Conservation (phyloP, 2,888 invertebrate genomes). For the Neuroscelio doddi region DNA sequence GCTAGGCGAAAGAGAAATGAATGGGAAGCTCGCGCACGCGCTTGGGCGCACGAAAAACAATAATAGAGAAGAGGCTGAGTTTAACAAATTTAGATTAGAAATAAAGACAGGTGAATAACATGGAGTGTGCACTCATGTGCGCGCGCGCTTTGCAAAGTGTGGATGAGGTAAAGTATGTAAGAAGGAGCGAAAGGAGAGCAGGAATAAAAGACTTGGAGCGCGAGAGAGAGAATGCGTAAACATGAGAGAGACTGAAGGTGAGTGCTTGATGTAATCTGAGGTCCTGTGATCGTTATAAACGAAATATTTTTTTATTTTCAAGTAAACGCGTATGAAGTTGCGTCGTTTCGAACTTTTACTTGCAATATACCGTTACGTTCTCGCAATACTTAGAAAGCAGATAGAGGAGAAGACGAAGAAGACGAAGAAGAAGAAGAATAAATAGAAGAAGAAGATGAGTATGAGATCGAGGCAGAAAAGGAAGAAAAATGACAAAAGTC, state of each 20-base stretch:
- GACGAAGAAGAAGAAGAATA: slow-evolving; percentile 47
- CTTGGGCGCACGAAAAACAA: slow-evolving; percentile 34
- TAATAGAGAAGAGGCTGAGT: slow-evolving; percentile 42
- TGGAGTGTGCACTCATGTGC: slow-evolving; percentile 43
- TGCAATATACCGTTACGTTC: slow-evolving; percentile 72
- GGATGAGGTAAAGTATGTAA: not conserved
- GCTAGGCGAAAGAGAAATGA: slow-evolving; percentile 63
- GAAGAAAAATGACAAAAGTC: slow-evolving; percentile 51
- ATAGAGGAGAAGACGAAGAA: slow-evolving; percentile 54
- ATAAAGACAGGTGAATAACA: slow-evolving; percentile 19
- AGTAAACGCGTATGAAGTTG: slow-evolving; percentile 63
- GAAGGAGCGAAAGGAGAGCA: slow-evolving; percentile 10
- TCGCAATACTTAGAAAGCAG: slow-evolving; percentile 70
- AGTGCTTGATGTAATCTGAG: slow-evolving; percentile 71
- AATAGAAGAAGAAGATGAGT: too few relatives aligned
- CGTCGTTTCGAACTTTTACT: slow-evolving; percentile 70
- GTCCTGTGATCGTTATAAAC: slow-evolving; percentile 73
- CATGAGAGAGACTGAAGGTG: slow-evolving; percentile 57
- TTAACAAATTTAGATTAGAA: slow-evolving; percentile 28
- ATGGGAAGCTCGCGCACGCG: slow-evolving; percentile 50
- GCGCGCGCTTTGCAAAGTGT: slow-evolving; percentile 6
- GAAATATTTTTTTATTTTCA: slow-evolving; percentile 72
- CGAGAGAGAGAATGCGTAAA: slow-evolving; percentile 33
- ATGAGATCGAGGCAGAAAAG: slow-evolving; percentile 53
- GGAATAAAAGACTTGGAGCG: slow-evolving; percentile 8